A percentile compares a stretch with the other conserved stretches of the same genome.
Conservation (phyloP, 2,888 invertebrate species). For the Pseudococcus jackbeardsleyi region DNA sequence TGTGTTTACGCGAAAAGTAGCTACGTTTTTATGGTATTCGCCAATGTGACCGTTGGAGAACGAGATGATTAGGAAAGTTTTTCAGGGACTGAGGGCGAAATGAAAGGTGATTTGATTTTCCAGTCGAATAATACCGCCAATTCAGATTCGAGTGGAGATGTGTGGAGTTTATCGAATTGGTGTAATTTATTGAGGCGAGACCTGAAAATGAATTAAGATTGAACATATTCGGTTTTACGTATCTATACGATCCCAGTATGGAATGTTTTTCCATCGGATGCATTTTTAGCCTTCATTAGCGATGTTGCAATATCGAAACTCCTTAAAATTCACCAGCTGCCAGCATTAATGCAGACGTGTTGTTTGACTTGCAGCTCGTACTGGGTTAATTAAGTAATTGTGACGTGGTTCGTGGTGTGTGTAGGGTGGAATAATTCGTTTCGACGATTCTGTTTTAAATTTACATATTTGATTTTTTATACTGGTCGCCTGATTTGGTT, state of each 20-base stretch:
- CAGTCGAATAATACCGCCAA: not conserved
- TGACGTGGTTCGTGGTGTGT: not conserved
- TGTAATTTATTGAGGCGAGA: too few species aligned
- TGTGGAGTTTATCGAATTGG: too few species aligned
- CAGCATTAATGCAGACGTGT: not conserved
- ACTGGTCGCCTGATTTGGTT: not conserved
- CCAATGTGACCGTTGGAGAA: not conserved
- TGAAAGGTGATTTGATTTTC: not conserved
- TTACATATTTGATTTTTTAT: not conserved
- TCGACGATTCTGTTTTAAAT: not conserved
- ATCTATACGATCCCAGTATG: not conserved
- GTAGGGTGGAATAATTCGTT: not conserved
- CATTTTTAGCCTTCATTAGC: not conserved
- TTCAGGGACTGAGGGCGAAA: not conserved
- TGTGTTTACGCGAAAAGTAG: not conserved
- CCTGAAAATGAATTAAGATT: not conserved
- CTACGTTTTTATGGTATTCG: too few species aligned
- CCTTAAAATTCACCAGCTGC: not conserved
- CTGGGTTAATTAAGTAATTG: conserved; percentile 6
- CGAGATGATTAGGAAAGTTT: not conserved
- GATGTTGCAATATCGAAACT: not conserved
- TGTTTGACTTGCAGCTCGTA: not conserved
- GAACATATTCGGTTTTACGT: not conserved
- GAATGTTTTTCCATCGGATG: not conserved
- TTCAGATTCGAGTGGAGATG: too few species aligned